Evolutionary conservation across 2,113 vertebrate species (phyloP).

Genomic region (Pseudonaja textilis): DNA sequence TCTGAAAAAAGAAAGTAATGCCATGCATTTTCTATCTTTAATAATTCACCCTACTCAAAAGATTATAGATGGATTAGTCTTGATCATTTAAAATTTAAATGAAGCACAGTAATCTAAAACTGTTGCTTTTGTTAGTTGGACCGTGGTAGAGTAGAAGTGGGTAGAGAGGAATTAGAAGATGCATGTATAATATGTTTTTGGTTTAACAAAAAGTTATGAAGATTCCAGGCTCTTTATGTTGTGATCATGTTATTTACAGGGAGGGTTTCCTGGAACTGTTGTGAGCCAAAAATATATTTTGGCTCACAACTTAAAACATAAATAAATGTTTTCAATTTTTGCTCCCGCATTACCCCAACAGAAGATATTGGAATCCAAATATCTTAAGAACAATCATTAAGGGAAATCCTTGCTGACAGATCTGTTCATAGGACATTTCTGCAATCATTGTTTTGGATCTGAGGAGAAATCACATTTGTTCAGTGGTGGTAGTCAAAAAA

Average conservation of each 20-base stretch:
- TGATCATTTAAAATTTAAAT: neutral
- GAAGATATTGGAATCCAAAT: neutral
- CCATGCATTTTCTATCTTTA: neutral
- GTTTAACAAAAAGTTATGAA: neutral
- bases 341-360: neutral
- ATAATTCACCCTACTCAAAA: neutral
- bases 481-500: too few species aligned
- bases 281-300: neutral
- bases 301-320: too few species aligned
- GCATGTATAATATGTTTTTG: neutral
- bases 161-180: neutral
- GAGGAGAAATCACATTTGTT: neutral
- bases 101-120: neutral
- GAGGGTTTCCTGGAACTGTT: neutral
- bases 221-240: neutral
- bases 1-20: neutral
- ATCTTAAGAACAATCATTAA: neutral
- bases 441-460: neutral
- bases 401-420: neutral
- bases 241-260: neutral
- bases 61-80: neutral
- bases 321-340: neutral
- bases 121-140: neutral
- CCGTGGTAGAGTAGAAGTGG: neutral
- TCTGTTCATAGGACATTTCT: neutral